Evolutionary conservation across 2,113 vertebrate genomes (phyloP).

Genomic region (Marmota monax): DNA sequence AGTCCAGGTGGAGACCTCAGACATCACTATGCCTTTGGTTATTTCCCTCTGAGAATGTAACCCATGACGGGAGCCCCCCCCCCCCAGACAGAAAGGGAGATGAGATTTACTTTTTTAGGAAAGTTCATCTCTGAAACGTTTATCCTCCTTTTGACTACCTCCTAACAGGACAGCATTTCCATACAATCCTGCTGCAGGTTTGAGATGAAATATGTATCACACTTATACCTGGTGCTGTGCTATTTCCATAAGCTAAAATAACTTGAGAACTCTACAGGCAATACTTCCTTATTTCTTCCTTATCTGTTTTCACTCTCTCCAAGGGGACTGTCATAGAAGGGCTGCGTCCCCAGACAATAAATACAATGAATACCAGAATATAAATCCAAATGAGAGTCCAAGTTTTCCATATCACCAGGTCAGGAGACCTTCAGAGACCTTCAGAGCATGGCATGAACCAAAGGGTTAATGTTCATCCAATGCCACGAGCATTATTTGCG

Average conservation of each 20-base stretch:
- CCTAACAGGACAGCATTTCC: neutral
- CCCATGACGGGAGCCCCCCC: neutral
- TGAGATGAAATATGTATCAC: neutral
- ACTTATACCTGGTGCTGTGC: neutral
- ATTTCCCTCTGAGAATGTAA: neutral
- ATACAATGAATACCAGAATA: neutral
- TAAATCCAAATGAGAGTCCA: neutral
- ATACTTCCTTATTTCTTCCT: neutral
- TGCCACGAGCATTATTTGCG: neutral
- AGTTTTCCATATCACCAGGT: neutral
- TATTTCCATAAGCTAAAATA: constrained; percentile 31
- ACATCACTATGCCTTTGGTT: neutral
- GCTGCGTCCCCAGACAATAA: neutral
- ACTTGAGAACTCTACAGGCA: neutral
- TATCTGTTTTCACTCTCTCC: neutral
- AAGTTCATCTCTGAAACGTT: neutral
- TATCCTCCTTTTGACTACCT: neutral
- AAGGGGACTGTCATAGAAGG: neutral
- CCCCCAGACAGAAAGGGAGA: neutral
- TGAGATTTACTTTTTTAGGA: neutral
- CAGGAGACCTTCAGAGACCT: neutral
- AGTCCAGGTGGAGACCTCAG: neutral
- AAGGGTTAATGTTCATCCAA: neutral
- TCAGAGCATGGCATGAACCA: neutral
- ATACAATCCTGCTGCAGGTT: neutral